Evolutionary conservation across 2,113 vertebrate species (phyloP).

Genomic region (Paracyprichromis sp.): DNA sequence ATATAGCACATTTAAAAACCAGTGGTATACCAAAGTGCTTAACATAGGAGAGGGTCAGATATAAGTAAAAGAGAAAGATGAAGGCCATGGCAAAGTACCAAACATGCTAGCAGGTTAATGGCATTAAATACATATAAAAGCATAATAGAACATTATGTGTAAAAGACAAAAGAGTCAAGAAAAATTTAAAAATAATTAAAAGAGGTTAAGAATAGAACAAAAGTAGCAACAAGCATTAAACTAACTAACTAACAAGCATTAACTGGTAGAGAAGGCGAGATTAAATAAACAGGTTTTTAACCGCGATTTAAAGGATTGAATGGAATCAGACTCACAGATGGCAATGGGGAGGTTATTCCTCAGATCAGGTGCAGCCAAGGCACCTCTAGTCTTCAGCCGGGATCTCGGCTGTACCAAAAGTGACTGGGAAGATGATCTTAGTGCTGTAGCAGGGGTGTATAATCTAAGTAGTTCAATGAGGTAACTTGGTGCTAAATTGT

Average conservation of each 20-base stretch:
- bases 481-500: neutral
- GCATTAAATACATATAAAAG: neutral
- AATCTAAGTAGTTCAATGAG: neutral
- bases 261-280: neutral
- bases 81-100: neutral
- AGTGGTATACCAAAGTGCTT: neutral
- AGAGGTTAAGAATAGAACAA: neutral
- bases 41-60: neutral
- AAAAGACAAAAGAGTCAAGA: neutral
- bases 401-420: neutral
- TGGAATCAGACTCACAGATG: neutral
- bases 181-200: neutral
- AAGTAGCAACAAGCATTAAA: neutral
- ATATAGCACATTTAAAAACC: neutral
- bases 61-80: neutral
- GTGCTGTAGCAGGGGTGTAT: neutral
- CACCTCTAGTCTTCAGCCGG: neutral
- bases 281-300: neutral
- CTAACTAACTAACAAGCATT: neutral
- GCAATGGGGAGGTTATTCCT: neutral
- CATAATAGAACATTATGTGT: neutral
- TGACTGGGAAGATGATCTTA: neutral
- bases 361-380: neutral
- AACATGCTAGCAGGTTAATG: neutral
- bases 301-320: neutral